Evolutionary conservation across 1,140 invertebrate species (phyloP).

Genomic region (Brachionus rubens): DNA sequence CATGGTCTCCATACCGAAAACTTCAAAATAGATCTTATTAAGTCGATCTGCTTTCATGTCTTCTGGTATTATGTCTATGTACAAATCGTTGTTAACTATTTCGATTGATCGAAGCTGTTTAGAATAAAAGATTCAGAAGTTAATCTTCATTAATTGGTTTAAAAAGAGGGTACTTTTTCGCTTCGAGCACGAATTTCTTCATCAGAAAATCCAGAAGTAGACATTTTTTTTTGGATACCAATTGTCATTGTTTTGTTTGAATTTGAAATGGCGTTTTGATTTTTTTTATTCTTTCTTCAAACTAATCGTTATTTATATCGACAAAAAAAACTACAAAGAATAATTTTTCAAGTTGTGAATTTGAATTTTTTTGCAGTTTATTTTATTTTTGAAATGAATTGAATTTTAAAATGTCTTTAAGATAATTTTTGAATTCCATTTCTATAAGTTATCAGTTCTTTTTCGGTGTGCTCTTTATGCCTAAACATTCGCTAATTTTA

Average conservation of each 20-base stretch:
- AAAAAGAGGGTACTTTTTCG: not conserved
- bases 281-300: not conserved
- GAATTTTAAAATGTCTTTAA: too few relatives aligned
- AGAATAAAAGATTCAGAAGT: not conserved
- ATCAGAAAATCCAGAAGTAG: not conserved
- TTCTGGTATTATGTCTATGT: conserved; percentile 9
- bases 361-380: not conserved
- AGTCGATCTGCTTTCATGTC: conserved; percentile 17
- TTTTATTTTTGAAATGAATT: not conserved
- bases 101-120: conserved; percentile 4
- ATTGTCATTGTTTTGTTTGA: not conserved
- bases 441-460: too few relatives aligned
- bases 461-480: too few relatives aligned
- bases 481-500: too few relatives aligned
- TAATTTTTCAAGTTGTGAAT: not conserved
- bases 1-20: conserved; percentile 30
- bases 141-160: not conserved
- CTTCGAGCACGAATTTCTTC: not conserved
- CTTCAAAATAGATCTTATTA: conserved; percentile 2
- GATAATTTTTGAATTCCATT: too few relatives aligned
- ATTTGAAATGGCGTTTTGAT: not conserved
- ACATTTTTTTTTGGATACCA: not conserved
- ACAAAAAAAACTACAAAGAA: too few relatives aligned
- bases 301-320: not conserved
- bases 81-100: not conserved